Evolutionary conservation across 2,113 vertebrate genomes (phyloP).

Genomic region (Onychostoma macrolepis): DNA sequence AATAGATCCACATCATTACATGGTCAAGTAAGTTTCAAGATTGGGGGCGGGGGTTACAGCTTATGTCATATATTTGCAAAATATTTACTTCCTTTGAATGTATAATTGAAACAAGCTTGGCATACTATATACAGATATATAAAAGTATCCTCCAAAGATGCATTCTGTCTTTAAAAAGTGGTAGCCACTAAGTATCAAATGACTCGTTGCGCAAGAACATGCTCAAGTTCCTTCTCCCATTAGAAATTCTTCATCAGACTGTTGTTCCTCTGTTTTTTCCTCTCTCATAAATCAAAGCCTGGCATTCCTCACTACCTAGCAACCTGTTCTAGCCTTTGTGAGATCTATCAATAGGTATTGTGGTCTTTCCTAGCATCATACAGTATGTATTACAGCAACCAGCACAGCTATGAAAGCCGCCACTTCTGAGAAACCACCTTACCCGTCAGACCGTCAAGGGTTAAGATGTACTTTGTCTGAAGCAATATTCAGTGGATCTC

Average conservation of each 20-base stretch:
- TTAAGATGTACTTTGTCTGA: constrained; percentile 77
- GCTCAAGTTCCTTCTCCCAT: neutral
- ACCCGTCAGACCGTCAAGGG: constrained; percentile 67
- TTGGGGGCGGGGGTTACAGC: neutral
- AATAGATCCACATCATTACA: no score
- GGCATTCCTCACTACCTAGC: constrained; percentile 7
- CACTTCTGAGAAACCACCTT: constrained; percentile 43
- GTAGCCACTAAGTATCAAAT: neutral
- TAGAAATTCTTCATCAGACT: neutral
- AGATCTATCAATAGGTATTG: constrained; percentile 41
- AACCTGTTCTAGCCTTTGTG: neutral
- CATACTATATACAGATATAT: neutral
- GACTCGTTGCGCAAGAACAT: neutral
- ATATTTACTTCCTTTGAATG: neutral
- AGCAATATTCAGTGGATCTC: constrained; percentile 79
- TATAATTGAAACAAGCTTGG: neutral
- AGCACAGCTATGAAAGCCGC: constrained; percentile 64
- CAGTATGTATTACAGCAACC: constrained; percentile 65
- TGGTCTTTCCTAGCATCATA: constrained; percentile 59
- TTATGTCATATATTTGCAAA: neutral
- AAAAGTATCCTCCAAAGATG: neutral
- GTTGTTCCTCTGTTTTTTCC: neutral
- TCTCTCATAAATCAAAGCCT: constrained; percentile 7
- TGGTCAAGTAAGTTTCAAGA: no score
- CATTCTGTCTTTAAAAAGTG: neutral